These are phyloP conservation scores for Phasianus colchicus DNA, from an alignment of 2,113 vertebrate species.

Conservation along the genomic window DNA sequence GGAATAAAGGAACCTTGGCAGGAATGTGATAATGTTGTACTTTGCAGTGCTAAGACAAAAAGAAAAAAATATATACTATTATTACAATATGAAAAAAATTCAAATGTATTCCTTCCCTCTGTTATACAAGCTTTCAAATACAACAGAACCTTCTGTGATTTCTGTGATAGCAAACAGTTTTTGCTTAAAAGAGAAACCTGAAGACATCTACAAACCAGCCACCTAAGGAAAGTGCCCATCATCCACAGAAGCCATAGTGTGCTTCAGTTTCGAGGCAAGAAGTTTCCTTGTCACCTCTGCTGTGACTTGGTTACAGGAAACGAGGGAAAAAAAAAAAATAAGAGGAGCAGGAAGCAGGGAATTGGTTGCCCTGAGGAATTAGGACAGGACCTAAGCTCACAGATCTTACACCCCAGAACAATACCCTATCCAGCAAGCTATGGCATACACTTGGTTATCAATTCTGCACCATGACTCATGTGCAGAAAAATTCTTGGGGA, in stretches of 20 bases:
- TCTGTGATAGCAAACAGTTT: background rate
- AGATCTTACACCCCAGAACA: background rate
- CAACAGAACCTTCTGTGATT: background rate
- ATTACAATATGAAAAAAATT: background rate
- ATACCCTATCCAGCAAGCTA: background rate
- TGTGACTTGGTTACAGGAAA: background rate
- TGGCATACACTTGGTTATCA: rapidly evolving
- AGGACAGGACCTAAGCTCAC: background rate
- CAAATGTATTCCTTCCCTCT: background rate
- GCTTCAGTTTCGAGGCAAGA: background rate
- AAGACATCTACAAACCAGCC: background rate
- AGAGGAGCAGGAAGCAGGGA: background rate
- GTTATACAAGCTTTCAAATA: background rate
- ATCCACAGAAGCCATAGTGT: background rate
- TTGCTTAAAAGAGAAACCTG: background rate
- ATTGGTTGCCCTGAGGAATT: background rate
- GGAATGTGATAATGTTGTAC: constrained; percentile 97
- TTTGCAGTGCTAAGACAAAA: constrained; percentile 93
- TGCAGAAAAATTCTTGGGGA: background rate
- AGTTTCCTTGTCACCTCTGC: background rate
- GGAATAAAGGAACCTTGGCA: constrained; percentile 97
- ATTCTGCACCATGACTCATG: background rate
- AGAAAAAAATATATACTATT: constrained; percentile 35
- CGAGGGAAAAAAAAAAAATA: background rate
- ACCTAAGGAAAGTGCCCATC: rapidly evolving